Evolutionary conservation across 2,797 vertebrate species (phyloP).

Genomic region (Morus bassanus): DNA sequence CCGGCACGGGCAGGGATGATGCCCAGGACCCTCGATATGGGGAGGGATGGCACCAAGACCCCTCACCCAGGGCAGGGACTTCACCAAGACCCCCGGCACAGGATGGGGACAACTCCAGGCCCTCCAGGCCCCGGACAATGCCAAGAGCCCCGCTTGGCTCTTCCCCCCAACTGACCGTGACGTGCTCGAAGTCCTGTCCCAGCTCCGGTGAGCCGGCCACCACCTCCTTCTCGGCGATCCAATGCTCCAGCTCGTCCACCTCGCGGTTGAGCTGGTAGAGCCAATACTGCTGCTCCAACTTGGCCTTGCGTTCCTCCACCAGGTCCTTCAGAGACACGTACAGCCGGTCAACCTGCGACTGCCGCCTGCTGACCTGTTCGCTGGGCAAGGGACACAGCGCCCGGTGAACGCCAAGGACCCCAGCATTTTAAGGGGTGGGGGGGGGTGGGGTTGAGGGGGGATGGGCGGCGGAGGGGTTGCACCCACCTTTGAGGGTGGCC

Average conservation of each 20-base stretch:
- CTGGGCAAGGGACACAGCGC: conserved; percentile 70
- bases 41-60: too few species aligned
- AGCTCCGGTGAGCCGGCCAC: conserved; percentile 92
- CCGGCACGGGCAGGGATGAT: not conserved
- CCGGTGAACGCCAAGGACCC: not conserved
- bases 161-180: conserved; percentile 78
- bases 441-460: not conserved
- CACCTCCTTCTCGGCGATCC: conserved; percentile 95
- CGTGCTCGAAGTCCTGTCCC: conserved; percentile 94
- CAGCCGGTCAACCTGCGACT: conserved; percentile 94
- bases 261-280: conserved; percentile 93
- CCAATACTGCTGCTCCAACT: conserved; percentile 96
- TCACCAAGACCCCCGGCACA: not conserved
- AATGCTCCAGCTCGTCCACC: conserved; percentile 95
- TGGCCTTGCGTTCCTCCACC: conserved; percentile 88
- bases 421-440: not conserved
- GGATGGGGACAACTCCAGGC: rapidly evolving
- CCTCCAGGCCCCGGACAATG: rapidly evolving
- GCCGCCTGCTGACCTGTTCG: conserved; percentile 92
- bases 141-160: not conserved
- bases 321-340: conserved; percentile 97
- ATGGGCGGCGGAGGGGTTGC: rapidly evolving
- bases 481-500: conserved; percentile 90
- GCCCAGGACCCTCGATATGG: too few species aligned
- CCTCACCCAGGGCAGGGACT: not conserved